These are phyloP conservation scores for Pocillopora verrucosa DNA, from an alignment of 64 coral and sea anemone genomes.

Conservation along the genomic window DNA sequence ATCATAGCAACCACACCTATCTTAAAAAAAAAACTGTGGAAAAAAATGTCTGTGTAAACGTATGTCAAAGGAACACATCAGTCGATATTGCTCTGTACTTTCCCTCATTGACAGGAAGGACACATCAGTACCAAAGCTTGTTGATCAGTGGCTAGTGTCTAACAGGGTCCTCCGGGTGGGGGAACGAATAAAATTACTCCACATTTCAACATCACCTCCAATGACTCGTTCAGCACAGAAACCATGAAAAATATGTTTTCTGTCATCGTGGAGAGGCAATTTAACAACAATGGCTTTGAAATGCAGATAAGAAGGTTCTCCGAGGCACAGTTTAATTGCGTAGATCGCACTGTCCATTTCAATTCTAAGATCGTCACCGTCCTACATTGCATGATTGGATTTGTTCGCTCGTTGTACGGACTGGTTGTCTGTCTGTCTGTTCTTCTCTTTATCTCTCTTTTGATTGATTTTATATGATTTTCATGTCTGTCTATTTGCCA, in stretches of 20 bases:
- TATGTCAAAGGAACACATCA: too few relatives aligned
- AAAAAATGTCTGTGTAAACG: too few relatives aligned
- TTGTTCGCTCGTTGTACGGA: too few relatives aligned
- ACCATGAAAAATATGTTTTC: conserved; percentile 99
- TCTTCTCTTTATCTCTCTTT: too few relatives aligned
- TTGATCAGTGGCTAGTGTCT: conserved; percentile 76
- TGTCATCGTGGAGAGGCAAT: conserved; percentile 96
- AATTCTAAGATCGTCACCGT: too few relatives aligned
- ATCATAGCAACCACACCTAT: too few relatives aligned
- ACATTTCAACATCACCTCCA: conserved; percentile 95
- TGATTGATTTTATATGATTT: too few relatives aligned
- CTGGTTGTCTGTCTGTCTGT: too few relatives aligned
- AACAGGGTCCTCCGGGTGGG: conserved; percentile 94
- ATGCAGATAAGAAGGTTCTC: conserved; percentile 86
- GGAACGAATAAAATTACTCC: conserved; percentile 89
- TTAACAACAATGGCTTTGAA: conserved; percentile 90
- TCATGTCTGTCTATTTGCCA: too few relatives aligned
- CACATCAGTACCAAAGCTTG: conserved; percentile 79
- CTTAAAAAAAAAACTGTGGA: too few relatives aligned
- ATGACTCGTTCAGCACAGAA: conserved; percentile 88
- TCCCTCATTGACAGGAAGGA: conserved; percentile 69
- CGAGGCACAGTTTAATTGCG: conserved; percentile 40
- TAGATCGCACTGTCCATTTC: background rate
- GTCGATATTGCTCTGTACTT: background rate
- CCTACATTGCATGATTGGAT: too few relatives aligned